These are phyloP conservation scores for Cranoglanis bouderius DNA, from an alignment of 2,113 vertebrate genomes.

Conservation along the genomic window DNA sequence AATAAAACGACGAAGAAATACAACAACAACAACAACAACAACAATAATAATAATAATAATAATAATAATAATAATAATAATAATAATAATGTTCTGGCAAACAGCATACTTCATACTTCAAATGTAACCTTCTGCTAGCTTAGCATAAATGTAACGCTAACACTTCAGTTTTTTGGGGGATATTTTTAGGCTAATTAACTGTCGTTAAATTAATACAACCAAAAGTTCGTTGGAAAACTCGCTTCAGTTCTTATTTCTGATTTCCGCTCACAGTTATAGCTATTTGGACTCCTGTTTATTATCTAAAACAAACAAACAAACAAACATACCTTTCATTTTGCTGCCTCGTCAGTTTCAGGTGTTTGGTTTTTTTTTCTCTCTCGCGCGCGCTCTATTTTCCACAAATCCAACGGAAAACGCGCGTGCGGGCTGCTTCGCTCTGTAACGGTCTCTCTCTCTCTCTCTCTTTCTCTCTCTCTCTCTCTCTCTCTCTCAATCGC, in stretches of 20 bases:
- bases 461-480: too few species aligned
- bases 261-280: not conserved
- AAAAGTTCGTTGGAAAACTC: not conserved
- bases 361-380: not conserved
- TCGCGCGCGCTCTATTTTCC: not conserved
- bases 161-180: too few species aligned
- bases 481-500: too few species aligned
- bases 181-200: not conserved
- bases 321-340: conserved; percentile 37
- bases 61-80: not conserved
- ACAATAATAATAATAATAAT: not conserved
- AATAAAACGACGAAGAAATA: not conserved
- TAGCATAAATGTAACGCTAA: not conserved
- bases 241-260: not conserved
- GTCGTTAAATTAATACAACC: too few species aligned
- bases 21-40: too few species aligned
- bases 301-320: not conserved
- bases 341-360: conserved; percentile 3
- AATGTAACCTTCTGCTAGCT: not conserved
- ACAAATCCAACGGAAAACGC: conserved; percentile 19
- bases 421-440: not conserved
- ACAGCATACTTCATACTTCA: not conserved
- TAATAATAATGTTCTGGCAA: not conserved
- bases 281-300: not conserved
- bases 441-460: not conserved